Evolutionary conservation across 2,888 invertebrate genomes (phyloP).

Genomic region (Sturmia bella): DNA sequence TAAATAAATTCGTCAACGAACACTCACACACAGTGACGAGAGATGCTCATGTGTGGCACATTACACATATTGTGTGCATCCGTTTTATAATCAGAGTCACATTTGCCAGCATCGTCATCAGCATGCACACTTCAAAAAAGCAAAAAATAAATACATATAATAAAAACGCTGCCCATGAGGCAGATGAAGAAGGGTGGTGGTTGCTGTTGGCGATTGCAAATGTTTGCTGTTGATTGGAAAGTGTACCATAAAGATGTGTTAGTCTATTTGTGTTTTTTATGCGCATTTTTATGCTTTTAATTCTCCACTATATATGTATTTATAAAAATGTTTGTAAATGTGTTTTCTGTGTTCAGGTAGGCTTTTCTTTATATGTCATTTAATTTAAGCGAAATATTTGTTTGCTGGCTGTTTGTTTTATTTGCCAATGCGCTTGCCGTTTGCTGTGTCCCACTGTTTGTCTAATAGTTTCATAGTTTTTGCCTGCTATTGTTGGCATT

Average conservation of each 20-base stretch:
- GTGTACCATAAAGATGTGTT: conserved; percentile 9
- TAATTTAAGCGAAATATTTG: conserved; percentile 29
- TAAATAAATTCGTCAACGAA: background rate
- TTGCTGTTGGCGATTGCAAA: background rate
- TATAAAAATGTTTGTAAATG: background rate
- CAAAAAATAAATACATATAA: too few relatives aligned
- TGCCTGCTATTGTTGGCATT: conserved; percentile 38
- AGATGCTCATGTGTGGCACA: conserved; percentile 10
- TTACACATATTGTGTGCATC: conserved; percentile 51
- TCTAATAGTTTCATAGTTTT: conserved; percentile 30
- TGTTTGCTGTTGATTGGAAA: conserved; percentile 28
- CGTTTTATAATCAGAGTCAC: conserved; percentile 57
- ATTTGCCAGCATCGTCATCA: conserved; percentile 47
- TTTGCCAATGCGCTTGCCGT: background rate
- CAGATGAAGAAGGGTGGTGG: conserved; percentile 30
- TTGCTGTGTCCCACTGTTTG: background rate
- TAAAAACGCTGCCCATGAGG: conserved; percentile 22
- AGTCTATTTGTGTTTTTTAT: background rate
- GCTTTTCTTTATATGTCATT: conserved; percentile 30
- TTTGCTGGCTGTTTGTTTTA: conserved; percentile 19
- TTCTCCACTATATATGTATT: too few relatives aligned
- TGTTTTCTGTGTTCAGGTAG: background rate
- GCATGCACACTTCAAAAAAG: conserved; percentile 44
- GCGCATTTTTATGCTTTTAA: conserved; percentile 23
- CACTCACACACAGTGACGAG: background rate